phyloP scores from a whole-genome alignment of 2,113 vertebrate genomes.

The Brienomyrus longianalis region DNA sequence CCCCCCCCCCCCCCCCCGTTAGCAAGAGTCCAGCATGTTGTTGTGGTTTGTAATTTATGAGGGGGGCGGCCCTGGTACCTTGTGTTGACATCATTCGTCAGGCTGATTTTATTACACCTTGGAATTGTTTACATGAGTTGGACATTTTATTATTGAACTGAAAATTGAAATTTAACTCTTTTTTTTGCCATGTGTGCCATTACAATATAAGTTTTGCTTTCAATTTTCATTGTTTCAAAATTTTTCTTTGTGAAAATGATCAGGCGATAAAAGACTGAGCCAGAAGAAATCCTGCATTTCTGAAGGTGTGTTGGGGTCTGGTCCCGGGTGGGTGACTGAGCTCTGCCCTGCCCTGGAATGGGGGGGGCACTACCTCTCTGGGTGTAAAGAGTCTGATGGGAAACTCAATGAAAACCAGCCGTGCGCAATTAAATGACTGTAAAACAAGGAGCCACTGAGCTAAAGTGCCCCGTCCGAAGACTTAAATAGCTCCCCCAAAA shows the following conservation, averaged over 20 bases:
- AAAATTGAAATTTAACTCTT: too few species aligned
- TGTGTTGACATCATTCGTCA: conserved; percentile 41
- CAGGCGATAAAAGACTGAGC: background rate
- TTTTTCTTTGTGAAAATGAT: background rate
- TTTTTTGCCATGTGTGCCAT: background rate
- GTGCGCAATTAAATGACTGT: conserved; percentile 45
- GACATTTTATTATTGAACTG: conserved; percentile 40
- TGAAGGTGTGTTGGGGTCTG: background rate
- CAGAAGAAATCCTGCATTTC: background rate
- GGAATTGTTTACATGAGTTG: conserved; percentile 36
- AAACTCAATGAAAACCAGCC: conserved; percentile 58
- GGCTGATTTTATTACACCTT: conserved; percentile 38
- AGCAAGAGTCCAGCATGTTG: conserved; percentile 23
- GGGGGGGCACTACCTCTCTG: conserved; percentile 22
- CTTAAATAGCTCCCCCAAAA: conserved; percentile 5
- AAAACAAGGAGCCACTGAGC: conserved; percentile 53
- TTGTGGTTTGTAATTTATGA: conserved; percentile 38
- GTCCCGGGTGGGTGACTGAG: background rate
- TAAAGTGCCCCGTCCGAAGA: conserved; percentile 36
- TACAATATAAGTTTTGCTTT: conserved; percentile 1
- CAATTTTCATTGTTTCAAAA: conserved; percentile 1
- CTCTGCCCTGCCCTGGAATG: background rate
- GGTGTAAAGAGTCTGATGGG: conserved; percentile 55
- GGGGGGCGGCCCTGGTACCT: conserved; percentile 22
- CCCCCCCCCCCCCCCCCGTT: background rate